Base-by-base conservation (phyloP, 2,888 invertebrate genomes). In the Acronicta psi region DNA sequence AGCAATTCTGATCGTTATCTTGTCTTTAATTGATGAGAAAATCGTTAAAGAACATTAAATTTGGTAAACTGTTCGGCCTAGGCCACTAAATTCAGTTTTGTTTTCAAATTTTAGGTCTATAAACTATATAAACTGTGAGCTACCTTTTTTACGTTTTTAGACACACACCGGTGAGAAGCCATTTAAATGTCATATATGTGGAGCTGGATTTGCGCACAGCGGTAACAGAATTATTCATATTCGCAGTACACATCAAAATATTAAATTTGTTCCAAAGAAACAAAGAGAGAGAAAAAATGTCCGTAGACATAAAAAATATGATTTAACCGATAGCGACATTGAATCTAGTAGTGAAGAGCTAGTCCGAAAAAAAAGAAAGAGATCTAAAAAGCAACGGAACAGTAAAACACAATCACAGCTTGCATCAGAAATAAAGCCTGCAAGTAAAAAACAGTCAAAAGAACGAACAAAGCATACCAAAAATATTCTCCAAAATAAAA, bases 131-230 rank as follows among this genome's bases (percentile, higher is more conserved):
- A n/a, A n/a, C n/a, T n/a, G n/a, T n/a, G n/a, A 36, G 10, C 0
- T n/a, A 18, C 5, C 23, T 10, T n/a, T 31, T 37, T 23, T 29
- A 37, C 3, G 14, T 31, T 64, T n/a, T 16, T 17, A 64, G 63
- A 65, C 0, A 29, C 64, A 64, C 11, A 65, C 65, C 9, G 65
- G 65, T 40, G 52, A 20, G n/a, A 64, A 64, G 34, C 64, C 64
- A 23, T 64, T 9, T 17, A 67, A 57, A 57, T 67, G 67, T 17
- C 68, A 67, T 42, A 62, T 67, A 53, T 67, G 67, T 8, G 57
- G 36, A 34, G 68, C 67, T 17, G 50, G 13, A 1, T 67, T 67
- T 53, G 68, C 57, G 11, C 67, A 67, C 23, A 49, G 49, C n/a
- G 67, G 67, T 13, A 67, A 67, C 37, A 62, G 62, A 53, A 18